Evolutionary conservation across 2,113 vertebrate species (phyloP), one percentile per base, ranked within the genome.

Genomic region (Heteronetta atricapilla): DNA sequence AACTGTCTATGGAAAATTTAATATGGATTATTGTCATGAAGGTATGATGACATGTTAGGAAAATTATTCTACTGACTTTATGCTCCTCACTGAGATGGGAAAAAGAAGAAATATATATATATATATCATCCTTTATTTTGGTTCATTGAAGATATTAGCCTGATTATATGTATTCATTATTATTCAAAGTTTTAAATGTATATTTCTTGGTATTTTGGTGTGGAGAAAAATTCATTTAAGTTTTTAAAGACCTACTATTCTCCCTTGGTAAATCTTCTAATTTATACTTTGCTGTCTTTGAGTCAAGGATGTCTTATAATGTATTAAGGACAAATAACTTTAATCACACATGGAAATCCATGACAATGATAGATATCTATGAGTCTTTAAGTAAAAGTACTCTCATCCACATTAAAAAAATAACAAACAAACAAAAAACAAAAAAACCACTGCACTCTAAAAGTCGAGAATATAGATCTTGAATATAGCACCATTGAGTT

Each of bases 1-100:
- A 92, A 53, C 18, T 36, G 72, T 89, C n/a, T 63, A 83, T 93
- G 75, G 23, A 34, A 96, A 91, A 94, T 56, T 89, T 46, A 76
- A 59, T 88, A 36, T 17, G 33, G 6, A 13, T 36, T 21, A 77
- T 48, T 86, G 14, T 73, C 87, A 55, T 79, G 63, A 9, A 0
- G 19, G 28, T 84, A 18, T 74, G 8, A 78, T 53, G 29, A 55
- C n/a, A 86, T 14, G 2, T 11, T 29, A 19, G 73, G 7, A 36
- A 91, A 55, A 59, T 91, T 95, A 83, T 56, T 93, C 38, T 46
- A 53, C n/a, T 78, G 9, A 15, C 18, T 95, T 78, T 36, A 48
- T 13, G 55, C 82, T 94, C 62, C 22, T 56, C 33, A 55, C 8
- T 38, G 46, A 67, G 38, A 55, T 2, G 1, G 8, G 3, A 38